phyloP scores from a whole-genome alignment of 2,888 invertebrate species.

The Camptogramma bilineatum region DNA sequence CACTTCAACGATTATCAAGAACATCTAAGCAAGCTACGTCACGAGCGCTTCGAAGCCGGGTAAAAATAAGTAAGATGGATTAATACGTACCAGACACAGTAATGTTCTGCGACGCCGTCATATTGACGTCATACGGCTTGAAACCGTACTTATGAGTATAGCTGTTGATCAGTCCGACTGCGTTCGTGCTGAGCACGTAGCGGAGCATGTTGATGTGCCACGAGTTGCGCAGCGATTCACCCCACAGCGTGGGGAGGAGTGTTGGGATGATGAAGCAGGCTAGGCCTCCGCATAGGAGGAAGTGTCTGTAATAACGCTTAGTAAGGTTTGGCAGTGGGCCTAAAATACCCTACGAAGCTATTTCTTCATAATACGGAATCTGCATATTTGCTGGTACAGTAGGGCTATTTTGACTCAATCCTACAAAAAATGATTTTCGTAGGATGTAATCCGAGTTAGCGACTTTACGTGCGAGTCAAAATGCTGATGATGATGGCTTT shows the following conservation, averaged over 20 bases:
- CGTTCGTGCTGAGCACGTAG: constrained; percentile 1
- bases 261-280: background rate
- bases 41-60: too few relatives aligned
- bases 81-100: background rate
- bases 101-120: background rate
- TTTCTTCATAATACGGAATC: too few relatives aligned
- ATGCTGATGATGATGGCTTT: too few relatives aligned
- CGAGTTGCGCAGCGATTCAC: background rate
- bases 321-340: background rate
- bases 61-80: background rate
- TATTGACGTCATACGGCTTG: background rate
- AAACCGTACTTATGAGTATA: background rate
- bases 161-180: background rate
- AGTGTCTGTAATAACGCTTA: background rate
- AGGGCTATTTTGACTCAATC: too few relatives aligned
- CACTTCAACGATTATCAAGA: too few relatives aligned
- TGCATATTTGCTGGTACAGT: too few relatives aligned
- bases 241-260: background rate
- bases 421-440: too few relatives aligned
- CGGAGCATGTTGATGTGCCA: background rate
- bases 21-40: too few relatives aligned
- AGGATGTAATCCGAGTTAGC: too few relatives aligned
- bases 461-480: too few relatives aligned
- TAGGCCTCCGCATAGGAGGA: background rate
- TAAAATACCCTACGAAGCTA: too few relatives aligned